Conservation (phyloP, 2,797 vertebrate species). For the Psittacula derbiana region DNA sequence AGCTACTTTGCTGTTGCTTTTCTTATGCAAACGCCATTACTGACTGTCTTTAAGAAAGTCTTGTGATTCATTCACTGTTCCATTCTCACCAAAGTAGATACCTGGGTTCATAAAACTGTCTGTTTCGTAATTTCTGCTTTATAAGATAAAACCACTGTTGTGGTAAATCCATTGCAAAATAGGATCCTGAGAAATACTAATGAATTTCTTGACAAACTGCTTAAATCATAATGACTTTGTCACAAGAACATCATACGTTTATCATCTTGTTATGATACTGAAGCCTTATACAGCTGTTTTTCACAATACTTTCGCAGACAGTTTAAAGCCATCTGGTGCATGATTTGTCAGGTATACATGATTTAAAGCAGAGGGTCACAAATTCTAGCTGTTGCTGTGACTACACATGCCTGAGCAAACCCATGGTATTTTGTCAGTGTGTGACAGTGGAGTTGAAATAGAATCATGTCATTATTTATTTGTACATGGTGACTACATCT, state of each 20-base stretch:
- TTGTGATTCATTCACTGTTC: background rate
- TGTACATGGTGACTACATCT: background rate
- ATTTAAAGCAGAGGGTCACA: background rate
- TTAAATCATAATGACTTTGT: constrained; percentile 9
- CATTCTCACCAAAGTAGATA: background rate
- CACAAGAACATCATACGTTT: background rate
- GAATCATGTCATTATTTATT: background rate
- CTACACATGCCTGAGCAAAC: background rate
- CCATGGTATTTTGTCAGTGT: background rate
- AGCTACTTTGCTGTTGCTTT: background rate
- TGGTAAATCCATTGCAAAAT: constrained; percentile 4
- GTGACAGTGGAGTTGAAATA: background rate
- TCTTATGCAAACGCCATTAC: background rate
- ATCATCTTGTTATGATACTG: background rate
- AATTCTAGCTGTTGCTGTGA: background rate
- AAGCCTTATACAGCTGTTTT: background rate
- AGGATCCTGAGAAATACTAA: constrained; percentile 6
- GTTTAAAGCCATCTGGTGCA: constrained; percentile 15
- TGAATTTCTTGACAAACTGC: background rate
- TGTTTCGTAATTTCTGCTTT: background rate
- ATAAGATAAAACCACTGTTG: background rate
- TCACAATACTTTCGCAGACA: background rate
- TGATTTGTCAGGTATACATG: background rate
- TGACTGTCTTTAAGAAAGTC: background rate
- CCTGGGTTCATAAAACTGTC: background rate